Conservation (phyloP, 2,888 invertebrate species). For the Rotaria socialis region DNA sequence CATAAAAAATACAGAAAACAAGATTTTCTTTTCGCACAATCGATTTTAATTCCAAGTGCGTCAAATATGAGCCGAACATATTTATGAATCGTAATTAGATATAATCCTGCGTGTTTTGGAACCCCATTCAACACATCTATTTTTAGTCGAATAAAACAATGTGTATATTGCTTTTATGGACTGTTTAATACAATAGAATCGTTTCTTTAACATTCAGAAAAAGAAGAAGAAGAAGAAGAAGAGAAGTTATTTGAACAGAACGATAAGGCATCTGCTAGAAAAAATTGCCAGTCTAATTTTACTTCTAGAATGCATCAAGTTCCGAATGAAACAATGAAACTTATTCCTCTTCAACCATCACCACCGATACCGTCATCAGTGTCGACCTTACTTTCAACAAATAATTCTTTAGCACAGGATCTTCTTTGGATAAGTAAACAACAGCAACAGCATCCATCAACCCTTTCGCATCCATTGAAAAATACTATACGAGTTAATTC, state of each 20-base stretch:
- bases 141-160: too few relatives aligned
- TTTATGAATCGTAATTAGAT: too few relatives aligned
- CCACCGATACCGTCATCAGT: not conserved
- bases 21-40: too few relatives aligned
- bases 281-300: not conserved
- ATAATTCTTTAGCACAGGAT: not conserved
- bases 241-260: too few relatives aligned
- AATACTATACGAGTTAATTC: not conserved
- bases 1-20: too few relatives aligned
- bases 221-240: too few relatives aligned
- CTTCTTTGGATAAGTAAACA: conserved; percentile 10
- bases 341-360: not conserved
- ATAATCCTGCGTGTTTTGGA: too few relatives aligned
- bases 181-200: not conserved
- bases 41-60: too few relatives aligned
- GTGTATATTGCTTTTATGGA: not conserved
- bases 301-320: not conserved
- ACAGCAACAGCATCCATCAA: not conserved
- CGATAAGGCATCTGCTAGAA: not conserved
- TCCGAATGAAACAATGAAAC: not conserved
- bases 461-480: not conserved
- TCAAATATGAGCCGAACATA: too few relatives aligned
- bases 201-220: too few relatives aligned
- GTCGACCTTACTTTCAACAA: not conserved
- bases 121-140: too few relatives aligned